phyloP scores from a whole-genome alignment of 2,113 vertebrate species.

The Chaetops frenatus region DNA sequence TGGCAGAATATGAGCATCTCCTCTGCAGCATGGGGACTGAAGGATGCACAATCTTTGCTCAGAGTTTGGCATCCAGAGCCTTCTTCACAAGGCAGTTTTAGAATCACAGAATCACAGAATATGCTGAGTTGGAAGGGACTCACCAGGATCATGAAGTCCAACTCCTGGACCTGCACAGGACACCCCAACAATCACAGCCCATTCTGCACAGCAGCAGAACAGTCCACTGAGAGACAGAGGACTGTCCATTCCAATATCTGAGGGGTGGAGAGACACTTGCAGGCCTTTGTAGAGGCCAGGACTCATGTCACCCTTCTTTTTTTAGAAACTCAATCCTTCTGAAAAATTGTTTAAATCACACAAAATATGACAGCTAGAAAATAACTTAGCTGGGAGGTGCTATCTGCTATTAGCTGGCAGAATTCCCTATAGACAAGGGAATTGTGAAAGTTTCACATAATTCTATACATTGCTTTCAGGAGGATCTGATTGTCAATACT shows the following conservation, averaged over 20 bases:
- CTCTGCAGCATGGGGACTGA: not conserved
- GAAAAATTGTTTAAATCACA: not conserved
- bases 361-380: not conserved
- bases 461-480: not conserved
- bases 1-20: not conserved
- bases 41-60: not conserved
- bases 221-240: not conserved
- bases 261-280: not conserved
- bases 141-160: not conserved
- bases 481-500: not conserved
- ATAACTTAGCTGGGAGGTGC: not conserved
- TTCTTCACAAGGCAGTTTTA: not conserved
- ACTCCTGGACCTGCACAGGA: not conserved
- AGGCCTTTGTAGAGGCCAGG: not conserved
- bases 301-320: not conserved
- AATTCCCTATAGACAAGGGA: not conserved
- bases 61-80: not conserved
- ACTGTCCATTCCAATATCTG: not conserved
- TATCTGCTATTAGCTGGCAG: not conserved
- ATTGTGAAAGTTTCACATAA: not conserved
- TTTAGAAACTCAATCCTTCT: not conserved
- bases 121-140: not conserved
- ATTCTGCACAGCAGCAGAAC: not conserved
- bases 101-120: not conserved
- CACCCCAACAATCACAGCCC: not conserved